Conservation (phyloP, 2,888 invertebrate genomes). For the Zaprionus bogoriensis region DNA sequence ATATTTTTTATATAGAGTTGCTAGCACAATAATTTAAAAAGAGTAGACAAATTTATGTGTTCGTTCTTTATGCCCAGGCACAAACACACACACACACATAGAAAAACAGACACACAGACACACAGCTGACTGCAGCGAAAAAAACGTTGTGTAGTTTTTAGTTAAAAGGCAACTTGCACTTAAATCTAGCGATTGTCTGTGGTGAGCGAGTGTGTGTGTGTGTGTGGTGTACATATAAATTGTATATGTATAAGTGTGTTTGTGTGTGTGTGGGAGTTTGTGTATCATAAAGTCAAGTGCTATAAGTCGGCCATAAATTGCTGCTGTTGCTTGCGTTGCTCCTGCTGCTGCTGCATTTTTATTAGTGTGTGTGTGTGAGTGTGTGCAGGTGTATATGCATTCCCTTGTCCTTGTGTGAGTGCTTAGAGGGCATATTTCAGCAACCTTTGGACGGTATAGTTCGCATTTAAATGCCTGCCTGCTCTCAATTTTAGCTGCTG, state of each 20-base stretch:
- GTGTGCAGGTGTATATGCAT: no score
- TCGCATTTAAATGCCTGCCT: slow-evolving; percentile 72
- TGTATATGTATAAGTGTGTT: slow-evolving; percentile 6
- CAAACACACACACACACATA: slow-evolving; percentile 8
- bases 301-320: slow-evolving; percentile 49
- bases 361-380: slow-evolving; percentile 5
- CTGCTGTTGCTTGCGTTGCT: slow-evolving; percentile 13
- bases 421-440: slow-evolving; percentile 14
- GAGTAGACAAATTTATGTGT: slow-evolving; percentile 70
- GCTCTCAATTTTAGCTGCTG: slow-evolving; percentile 50
- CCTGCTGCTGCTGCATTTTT: background rate
- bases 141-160: slow-evolving; percentile 18
- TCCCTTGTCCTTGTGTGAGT: background rate
- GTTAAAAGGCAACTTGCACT: slow-evolving; percentile 57
- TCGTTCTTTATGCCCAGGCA: slow-evolving; percentile 53
- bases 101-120: background rate
- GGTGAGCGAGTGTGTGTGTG: slow-evolving; percentile 1
- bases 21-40: no score
- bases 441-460: slow-evolving; percentile 59
- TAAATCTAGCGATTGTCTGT: slow-evolving; percentile 34
- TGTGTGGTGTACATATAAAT: slow-evolving; percentile 19
- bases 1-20: no score
- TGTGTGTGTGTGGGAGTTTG: slow-evolving; percentile 13
- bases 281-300: slow-evolving; percentile 51
- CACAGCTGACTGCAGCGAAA: background rate